Conservation (phyloP, 1,140 invertebrate genomes). For the Tigriopus japonicus region DNA sequence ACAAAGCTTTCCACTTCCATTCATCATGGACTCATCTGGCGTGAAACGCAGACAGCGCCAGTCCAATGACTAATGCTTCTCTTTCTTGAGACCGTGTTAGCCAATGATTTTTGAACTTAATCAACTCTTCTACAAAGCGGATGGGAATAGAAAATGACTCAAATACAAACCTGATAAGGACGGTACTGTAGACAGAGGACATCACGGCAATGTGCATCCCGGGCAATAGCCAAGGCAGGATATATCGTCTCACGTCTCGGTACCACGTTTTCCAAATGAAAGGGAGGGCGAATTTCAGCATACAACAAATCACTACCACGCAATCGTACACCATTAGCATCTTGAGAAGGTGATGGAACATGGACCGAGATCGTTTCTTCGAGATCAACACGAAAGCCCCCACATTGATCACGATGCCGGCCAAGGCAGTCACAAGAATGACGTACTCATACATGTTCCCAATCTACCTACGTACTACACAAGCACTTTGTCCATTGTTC, state of each 20-base stretch:
- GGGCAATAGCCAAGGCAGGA: neutral
- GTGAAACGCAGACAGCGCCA: too few species aligned
- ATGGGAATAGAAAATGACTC: too few species aligned
- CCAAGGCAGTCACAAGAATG: neutral
- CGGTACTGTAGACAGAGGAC: constrained; percentile 5
- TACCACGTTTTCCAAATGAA: neutral
- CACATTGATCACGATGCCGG: constrained; percentile 5
- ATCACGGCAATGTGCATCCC: constrained; percentile 8
- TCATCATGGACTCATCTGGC: too few species aligned
- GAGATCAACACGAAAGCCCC: constrained; percentile 7
- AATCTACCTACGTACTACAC: too few species aligned
- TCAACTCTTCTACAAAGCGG: too few species aligned
- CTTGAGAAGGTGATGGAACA: constrained; percentile 10
- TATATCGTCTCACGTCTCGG: neutral
- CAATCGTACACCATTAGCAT: constrained; percentile 4
- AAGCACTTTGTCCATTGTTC: too few species aligned
- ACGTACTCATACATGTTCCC: neutral
- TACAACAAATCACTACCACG: constrained; percentile 3
- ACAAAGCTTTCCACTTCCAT: too few species aligned
- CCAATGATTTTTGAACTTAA: too few species aligned
- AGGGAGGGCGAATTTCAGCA: constrained; percentile 3
- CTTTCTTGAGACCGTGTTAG: too few species aligned
- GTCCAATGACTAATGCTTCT: too few species aligned
- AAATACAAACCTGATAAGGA: constrained; percentile 1
- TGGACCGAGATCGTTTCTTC: neutral